Conservation (phyloP, 2,888 invertebrate species). For the Drosophila parthenogenetica region DNA sequence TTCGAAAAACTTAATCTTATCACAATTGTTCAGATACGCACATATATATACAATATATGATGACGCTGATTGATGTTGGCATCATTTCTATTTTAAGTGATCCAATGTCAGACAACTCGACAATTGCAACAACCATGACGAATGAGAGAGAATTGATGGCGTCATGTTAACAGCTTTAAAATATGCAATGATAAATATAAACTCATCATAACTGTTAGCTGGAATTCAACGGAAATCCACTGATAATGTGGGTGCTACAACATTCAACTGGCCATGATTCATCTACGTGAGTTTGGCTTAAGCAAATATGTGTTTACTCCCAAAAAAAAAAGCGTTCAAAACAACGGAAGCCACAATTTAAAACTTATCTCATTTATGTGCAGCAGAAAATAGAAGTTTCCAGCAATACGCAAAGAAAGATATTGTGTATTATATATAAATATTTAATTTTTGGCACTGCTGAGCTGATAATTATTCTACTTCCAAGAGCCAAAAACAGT, state of each 20-base stretch:
- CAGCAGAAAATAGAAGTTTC: conserved; percentile 13
- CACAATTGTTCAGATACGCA: conserved; percentile 37
- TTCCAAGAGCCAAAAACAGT: conserved; percentile 1
- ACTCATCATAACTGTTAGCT: conserved; percentile 27
- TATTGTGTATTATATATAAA: conserved; percentile 9
- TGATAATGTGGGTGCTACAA: conserved; percentile 44
- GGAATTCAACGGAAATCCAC: conserved; percentile 64
- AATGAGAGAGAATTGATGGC: conserved; percentile 54
- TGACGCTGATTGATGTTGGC: conserved; percentile 17
- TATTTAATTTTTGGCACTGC: conserved; percentile 19
- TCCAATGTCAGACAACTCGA: conserved; percentile 34
- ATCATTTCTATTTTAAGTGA: conserved; percentile 69
- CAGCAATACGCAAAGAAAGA: neutral
- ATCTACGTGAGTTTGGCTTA: conserved; percentile 43
- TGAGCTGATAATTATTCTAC: conserved; percentile 17
- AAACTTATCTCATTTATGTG: conserved; percentile 19
- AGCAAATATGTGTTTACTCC: conserved; percentile 14
- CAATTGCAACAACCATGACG: conserved; percentile 47
- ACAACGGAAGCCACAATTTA: conserved; percentile 22
- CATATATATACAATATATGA: conserved; percentile 6
- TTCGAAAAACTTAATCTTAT: conserved; percentile 62
- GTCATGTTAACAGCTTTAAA: conserved; percentile 52
- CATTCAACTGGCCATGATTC: conserved; percentile 53
- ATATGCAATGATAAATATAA: conserved; percentile 57
- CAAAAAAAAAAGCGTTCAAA: conserved; percentile 1